phyloP scores from a whole-genome alignment of 2,113 vertebrate genomes.

The Pteronura brasiliensis region DNA sequence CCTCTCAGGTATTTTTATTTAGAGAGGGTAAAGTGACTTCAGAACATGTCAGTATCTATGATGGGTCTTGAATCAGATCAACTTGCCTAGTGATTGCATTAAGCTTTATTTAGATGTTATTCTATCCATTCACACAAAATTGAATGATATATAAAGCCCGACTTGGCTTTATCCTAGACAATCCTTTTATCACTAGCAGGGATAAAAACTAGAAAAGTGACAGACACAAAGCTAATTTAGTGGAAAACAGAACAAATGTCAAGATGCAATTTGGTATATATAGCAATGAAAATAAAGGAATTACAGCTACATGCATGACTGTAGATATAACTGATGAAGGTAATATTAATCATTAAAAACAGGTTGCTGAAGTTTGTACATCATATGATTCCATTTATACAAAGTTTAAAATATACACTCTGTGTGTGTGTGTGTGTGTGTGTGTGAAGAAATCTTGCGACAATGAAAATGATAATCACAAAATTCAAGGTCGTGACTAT shows the following conservation, averaged over 20 bases:
- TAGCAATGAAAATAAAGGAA: background rate
- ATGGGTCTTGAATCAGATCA: background rate
- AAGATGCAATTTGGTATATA: background rate
- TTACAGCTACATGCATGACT: accelerated
- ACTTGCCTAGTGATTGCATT: background rate
- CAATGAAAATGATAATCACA: background rate
- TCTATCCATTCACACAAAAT: background rate
- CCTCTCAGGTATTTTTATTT: background rate
- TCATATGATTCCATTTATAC: background rate
- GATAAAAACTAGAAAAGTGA: background rate
- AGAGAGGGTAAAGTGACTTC: background rate
- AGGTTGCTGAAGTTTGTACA: background rate
- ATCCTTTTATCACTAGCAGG: background rate
- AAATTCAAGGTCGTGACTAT: background rate
- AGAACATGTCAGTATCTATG: background rate
- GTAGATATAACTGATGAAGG: background rate
- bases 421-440: background rate
- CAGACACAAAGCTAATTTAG: background rate
- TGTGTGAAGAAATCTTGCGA: background rate
- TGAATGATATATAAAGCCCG: background rate
- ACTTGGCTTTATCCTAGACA: background rate
- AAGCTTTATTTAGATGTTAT: background rate
- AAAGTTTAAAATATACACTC: background rate
- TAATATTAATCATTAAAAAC: background rate
- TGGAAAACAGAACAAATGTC: background rate